These are phyloP conservation scores for Pontoporia blainvillei DNA, from an alignment of 2,113 vertebrate species.

Conservation along the genomic window DNA sequence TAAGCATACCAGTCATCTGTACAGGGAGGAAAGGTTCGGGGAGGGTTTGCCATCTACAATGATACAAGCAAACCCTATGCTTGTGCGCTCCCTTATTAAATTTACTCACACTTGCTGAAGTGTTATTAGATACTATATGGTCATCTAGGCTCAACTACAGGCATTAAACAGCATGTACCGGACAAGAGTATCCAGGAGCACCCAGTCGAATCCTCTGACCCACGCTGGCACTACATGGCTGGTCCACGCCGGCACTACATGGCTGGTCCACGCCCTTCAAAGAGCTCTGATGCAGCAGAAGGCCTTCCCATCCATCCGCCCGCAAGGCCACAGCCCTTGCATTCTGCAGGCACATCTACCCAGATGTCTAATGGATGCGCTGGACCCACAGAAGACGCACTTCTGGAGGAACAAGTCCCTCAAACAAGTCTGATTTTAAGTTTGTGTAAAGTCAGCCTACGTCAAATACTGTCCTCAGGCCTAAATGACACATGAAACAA, in stretches of 20 bases:
- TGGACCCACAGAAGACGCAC: background rate
- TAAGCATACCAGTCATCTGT: background rate
- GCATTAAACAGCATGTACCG: background rate
- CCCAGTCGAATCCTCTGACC: background rate
- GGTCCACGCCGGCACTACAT: rapidly evolving
- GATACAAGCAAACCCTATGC: background rate
- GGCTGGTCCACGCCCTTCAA: background rate
- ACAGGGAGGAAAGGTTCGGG: background rate
- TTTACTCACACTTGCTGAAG: background rate
- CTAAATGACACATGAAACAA: background rate
- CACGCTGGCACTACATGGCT: rapidly evolving
- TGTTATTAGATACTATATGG: background rate
- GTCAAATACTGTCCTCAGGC: background rate
- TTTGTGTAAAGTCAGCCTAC: background rate
- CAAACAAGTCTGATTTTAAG: background rate
- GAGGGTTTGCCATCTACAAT: background rate
- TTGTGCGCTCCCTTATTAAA: background rate
- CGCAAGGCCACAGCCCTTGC: background rate
- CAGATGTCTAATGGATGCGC: rapidly evolving
- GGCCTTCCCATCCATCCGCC: background rate
- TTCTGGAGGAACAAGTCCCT: background rate
- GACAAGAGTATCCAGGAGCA: background rate
- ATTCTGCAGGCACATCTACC: background rate
- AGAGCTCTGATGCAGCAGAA: background rate
- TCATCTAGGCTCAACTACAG: background rate